These are phyloP conservation scores for Zaprionus vittiger DNA, from an alignment of 1,140 invertebrate species.

Conservation along the genomic window DNA sequence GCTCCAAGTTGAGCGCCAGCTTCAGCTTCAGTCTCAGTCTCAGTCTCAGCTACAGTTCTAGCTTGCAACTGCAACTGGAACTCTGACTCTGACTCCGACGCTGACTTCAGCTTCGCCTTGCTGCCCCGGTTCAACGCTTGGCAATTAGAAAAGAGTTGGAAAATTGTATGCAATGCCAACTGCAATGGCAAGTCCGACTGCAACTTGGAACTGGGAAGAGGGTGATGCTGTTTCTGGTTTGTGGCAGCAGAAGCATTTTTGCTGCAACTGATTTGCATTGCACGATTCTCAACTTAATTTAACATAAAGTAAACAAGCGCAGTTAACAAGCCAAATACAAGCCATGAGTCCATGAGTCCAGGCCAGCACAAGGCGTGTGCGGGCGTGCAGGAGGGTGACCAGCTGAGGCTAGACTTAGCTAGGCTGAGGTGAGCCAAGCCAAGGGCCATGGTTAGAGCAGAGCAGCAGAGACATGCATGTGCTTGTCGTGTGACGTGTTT, in stretches of 20 bases:
- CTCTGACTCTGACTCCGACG: conserved; percentile 26
- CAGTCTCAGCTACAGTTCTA: conserved; percentile 21
- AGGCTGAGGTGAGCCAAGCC: background rate
- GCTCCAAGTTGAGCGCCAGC: conserved; percentile 9
- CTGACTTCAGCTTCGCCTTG: background rate
- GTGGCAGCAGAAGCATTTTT: conserved; percentile 49
- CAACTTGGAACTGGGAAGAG: conserved; percentile 12
- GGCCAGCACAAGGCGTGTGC: conserved; percentile 47
- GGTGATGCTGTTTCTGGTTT: conserved; percentile 21
- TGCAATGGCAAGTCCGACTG: conserved; percentile 7
- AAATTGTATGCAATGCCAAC: conserved; percentile 67
- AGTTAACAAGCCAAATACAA: conserved; percentile 83
- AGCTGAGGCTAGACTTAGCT: background rate
- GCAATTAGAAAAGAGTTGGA: conserved; percentile 83
- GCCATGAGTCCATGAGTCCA: conserved; percentile 55
- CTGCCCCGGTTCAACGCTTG: conserved; percentile 45
- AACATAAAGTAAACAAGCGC: conserved; percentile 84
- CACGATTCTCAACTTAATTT: conserved; percentile 84
- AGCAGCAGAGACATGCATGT: conserved; percentile 18
- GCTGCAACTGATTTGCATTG: conserved; percentile 81
- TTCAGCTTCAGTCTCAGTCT: background rate
- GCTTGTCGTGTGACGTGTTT: conserved; percentile 73
- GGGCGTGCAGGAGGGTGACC: conserved; percentile 28
- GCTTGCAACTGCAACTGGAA: conserved; percentile 18
- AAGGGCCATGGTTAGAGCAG: conserved; percentile 41